A percentile compares a stretch with the other conserved stretches of the same genome.
phyloP scores from a whole-genome alignment of 1,140 invertebrate species.

The Euschistus heros region DNA sequence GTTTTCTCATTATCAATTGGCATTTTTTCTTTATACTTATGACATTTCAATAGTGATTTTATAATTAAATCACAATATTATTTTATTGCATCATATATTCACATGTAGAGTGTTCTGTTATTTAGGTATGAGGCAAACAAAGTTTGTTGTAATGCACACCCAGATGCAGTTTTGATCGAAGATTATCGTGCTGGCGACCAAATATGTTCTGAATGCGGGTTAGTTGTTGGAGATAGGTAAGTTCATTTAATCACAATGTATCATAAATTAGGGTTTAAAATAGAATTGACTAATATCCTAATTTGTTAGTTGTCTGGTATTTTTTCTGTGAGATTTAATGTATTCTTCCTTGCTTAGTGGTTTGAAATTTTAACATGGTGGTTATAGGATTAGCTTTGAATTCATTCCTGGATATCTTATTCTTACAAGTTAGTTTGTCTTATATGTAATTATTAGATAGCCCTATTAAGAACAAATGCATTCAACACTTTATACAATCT shows the following conservation, averaged over 20 bases:
- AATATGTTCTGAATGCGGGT: constrained; percentile 96
- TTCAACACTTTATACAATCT: no score
- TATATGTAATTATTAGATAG: no score
- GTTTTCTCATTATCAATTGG: not conserved
- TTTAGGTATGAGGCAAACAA: constrained; percentile 56
- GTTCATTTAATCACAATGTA: constrained; percentile 18
- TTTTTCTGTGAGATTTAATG: no score
- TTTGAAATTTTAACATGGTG: no score
- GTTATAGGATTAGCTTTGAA: no score
- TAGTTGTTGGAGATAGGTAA: constrained; percentile 96
- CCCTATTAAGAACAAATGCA: no score
- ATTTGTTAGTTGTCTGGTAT: no score
- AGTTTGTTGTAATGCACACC: constrained; percentile 86
- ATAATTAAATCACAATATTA: not conserved
- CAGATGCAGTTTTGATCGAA: constrained; percentile 89
- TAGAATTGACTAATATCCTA: no score
- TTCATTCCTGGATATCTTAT: no score
- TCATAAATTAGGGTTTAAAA: no score
- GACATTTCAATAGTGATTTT: not conserved
- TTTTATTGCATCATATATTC: not conserved
- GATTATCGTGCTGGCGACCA: constrained; percentile 98
- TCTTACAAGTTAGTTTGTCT: no score
- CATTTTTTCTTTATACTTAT: not conserved
- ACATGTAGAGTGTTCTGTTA: constrained; percentile 30
- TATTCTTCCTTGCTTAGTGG: no score